Conservation (phyloP, 2,113 vertebrate genomes). For the Melanerpes formicivorus region DNA sequence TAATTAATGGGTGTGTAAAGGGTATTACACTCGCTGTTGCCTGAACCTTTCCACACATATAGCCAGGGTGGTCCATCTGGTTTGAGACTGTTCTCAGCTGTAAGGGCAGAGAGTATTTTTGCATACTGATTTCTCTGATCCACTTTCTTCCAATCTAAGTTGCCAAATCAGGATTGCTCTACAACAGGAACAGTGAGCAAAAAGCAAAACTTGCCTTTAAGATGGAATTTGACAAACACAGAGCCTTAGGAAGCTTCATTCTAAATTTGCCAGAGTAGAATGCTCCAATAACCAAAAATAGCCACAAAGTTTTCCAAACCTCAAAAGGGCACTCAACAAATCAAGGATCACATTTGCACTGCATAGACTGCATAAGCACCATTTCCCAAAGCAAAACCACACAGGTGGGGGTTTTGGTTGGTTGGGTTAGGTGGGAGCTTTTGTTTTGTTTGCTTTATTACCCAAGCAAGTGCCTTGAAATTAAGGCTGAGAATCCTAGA, state of each 20-base stretch:
- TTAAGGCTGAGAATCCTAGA: neutral
- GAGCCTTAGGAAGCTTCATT: neutral
- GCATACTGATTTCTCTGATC: neutral
- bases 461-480: neutral
- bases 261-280: neutral
- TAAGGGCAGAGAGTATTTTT: neutral
- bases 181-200: neutral
- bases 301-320: neutral
- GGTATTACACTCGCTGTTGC: neutral
- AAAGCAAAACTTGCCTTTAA: neutral
- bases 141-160: neutral
- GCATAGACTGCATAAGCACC: neutral
- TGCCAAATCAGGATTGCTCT: neutral
- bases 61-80: fast-evolving
- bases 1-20: neutral
- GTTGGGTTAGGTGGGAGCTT: no score
- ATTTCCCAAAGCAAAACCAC: neutral
- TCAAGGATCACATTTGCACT: neutral
- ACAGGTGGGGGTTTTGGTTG: neutral
- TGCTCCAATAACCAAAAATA: neutral
- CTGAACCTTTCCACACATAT: fast-evolving
- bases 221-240: neutral
- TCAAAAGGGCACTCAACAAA: neutral
- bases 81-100: neutral
- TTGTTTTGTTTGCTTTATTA: neutral